Base-by-base conservation (phyloP, 2,888 invertebrate genomes). In the Brachyopa scutellaris region DNA sequence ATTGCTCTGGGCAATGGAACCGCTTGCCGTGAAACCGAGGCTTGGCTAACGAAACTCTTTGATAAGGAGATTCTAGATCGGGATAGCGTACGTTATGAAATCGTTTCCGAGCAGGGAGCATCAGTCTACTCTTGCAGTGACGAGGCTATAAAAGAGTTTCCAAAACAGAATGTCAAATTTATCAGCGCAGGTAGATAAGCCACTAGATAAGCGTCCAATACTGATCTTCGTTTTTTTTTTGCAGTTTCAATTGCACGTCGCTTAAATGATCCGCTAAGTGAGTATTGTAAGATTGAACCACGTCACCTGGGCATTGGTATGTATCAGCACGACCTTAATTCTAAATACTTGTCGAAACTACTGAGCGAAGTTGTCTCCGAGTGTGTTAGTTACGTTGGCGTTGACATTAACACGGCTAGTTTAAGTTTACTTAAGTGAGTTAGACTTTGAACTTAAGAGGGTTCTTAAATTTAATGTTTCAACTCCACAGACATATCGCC, bases 81-180 rank as follows among this genome's bases (percentile, higher is more conserved):
- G 2, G 89, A 91, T 47, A 85, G 85, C 4, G 90, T 93, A 55
- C 93, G 93, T 1, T 94, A 95, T 85, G 94, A 96, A 42, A 97
- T 98, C 85, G 96, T 98, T 0, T 95, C 95, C 66, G 98, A 98
- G 90, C 94, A 95, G 87, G 98, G 98, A 0, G 97, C 97, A 0
- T 98, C 97, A 1, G 95, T 97, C 86, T 98, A 98, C 89, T 97
- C 97, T n/a, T 95, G 97, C 73, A 95, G 97, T 84, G 92, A 94
- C 45, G 94, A 95, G 88, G 98, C 97, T 0, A 93, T 93, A 85
- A 93, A 94, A 90, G 98, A 98, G 90, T 95, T 98, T 88, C 95
- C 96, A 0, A 90, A 94, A 59, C 91, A 97, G 91, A 97, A 97
- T 88, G 94, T 95, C 0, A 97, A 96, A 88, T 90, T 97, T 33